Evolutionary conservation across 2,113 vertebrate species (phyloP), one percentile per base, ranked within the genome.

Genomic region (Paedocypris sp.): DNA sequence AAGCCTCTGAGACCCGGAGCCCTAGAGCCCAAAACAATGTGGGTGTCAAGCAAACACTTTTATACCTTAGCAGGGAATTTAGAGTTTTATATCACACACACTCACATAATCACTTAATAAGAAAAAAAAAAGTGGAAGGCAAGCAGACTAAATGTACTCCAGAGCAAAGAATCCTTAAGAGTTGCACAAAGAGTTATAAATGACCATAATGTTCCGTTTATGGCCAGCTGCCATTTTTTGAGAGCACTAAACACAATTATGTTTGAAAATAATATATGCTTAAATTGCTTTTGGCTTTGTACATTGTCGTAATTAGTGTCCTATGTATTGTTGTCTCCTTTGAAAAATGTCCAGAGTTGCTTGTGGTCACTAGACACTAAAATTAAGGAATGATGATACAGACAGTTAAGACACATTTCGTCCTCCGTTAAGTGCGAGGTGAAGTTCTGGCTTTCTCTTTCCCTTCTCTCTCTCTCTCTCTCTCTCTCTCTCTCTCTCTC

Each of bases 1-100:
- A 70, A 80, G 68, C 70, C 78, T 75, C 20, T 43, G 66, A 66
- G 51, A 72, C 66, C 58, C 25, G 50, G 58, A 62, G 70, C 66
- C 58, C 70, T 60, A 65, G 62, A 70, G 67, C 58, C 47, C 57
- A 23, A 63, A 46, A 52, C 26, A 60, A 39, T 53, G 23, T 4
- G 16, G 49, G 38, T 53, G 52, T 51, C 46, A 62, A 31, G 63
- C 22, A 22, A 33, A 59, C 43, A 68, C 26, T 32, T 35, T 16
- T 13, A 8, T 26, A 43, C 39, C 43, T 43, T 31, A 58, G 42
- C 39, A 58, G 39, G 38, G 54, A 12, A 58, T 43, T 5, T 26
- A 43, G 54, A 43, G 20, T 47, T 58, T 31, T 20, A 58, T 19
- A 43, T 22, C 12, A 3, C 31, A 43, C 6, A 11, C 2, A 15